A percentile compares a stretch with the other conserved stretches of the same genome.
phyloP scores from a whole-genome alignment of 1,140 invertebrate genomes.

The Spodoptera frugiperda region DNA sequence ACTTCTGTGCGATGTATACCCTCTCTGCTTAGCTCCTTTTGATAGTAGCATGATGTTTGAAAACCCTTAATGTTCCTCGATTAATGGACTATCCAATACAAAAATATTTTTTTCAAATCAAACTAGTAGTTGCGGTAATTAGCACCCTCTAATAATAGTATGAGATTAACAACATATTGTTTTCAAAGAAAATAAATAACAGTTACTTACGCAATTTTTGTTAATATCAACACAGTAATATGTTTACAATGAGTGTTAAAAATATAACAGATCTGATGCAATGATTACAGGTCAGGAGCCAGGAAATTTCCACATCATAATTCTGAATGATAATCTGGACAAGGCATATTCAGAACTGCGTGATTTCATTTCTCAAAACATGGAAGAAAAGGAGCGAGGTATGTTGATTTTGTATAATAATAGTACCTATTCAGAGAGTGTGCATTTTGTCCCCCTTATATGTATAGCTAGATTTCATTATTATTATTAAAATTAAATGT shows the following conservation, averaged over 20 bases:
- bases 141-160: no score
- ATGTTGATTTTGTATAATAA: slow-evolving; percentile 8
- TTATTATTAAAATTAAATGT: no score
- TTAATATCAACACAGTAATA: slow-evolving; percentile 18
- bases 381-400: slow-evolving; percentile 82
- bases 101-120: no score
- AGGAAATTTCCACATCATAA: slow-evolving; percentile 95
- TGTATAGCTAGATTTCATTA: no score
- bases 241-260: slow-evolving; percentile 36
- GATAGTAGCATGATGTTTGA: no score
- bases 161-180: background rate
- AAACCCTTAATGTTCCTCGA: no score
- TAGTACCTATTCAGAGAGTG: no score
- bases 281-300: slow-evolving; percentile 88
- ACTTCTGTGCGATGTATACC: no score
- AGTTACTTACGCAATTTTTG: slow-evolving; percentile 4
- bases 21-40: no score
- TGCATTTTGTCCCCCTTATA: no score
- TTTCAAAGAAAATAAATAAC: background rate
- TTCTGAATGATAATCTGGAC: slow-evolving; percentile 97
- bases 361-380: slow-evolving; percentile 89
- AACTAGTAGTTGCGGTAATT: no score
- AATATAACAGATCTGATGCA: slow-evolving; percentile 36
- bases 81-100: no score
- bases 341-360: slow-evolving; percentile 94